Evolutionary conservation across 2,797 vertebrate species (phyloP).

Genomic region (Echiichthys vipera): DNA sequence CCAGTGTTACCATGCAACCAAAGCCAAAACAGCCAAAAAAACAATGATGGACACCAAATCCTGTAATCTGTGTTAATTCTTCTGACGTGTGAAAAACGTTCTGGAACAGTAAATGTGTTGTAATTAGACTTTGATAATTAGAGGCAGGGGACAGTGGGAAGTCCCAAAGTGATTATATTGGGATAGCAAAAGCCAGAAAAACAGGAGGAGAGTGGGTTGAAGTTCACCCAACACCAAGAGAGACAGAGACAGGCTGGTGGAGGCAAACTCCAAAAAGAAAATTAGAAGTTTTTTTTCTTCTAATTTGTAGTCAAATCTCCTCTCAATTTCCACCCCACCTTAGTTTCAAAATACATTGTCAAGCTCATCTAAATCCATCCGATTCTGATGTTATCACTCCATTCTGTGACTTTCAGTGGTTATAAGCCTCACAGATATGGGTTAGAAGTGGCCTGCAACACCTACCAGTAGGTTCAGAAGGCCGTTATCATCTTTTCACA

Average conservation of each 20-base stretch:
- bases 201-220: constrained; percentile 76
- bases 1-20: constrained; percentile 23
- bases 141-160: constrained; percentile 63
- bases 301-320: neutral
- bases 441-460: too few relatives aligned
- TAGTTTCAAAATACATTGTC: too few relatives aligned
- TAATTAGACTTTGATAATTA: constrained; percentile 80
- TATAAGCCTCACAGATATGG: too few relatives aligned
- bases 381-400: too few relatives aligned
- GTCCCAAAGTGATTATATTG: constrained; percentile 76
- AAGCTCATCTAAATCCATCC: too few relatives aligned
- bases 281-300: neutral
- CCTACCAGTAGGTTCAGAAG: too few relatives aligned
- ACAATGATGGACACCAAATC: constrained; percentile 65
- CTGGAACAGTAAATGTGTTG: constrained; percentile 70
- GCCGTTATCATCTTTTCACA: too few relatives aligned
- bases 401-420: too few relatives aligned
- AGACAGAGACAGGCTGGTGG: constrained; percentile 21
- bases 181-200: constrained; percentile 66
- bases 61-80: constrained; percentile 71
- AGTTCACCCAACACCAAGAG: constrained; percentile 47
- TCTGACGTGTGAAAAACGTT: constrained; percentile 67
- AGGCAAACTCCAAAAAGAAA: constrained; percentile 9
- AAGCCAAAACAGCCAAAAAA: constrained; percentile 58
- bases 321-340: neutral